Percentiles rank a stretch among this genome's conserved stretches.
Evolutionary conservation across 64 coral and sea anemone species (phyloP).

Genomic region (Montipora foliosa): DNA sequence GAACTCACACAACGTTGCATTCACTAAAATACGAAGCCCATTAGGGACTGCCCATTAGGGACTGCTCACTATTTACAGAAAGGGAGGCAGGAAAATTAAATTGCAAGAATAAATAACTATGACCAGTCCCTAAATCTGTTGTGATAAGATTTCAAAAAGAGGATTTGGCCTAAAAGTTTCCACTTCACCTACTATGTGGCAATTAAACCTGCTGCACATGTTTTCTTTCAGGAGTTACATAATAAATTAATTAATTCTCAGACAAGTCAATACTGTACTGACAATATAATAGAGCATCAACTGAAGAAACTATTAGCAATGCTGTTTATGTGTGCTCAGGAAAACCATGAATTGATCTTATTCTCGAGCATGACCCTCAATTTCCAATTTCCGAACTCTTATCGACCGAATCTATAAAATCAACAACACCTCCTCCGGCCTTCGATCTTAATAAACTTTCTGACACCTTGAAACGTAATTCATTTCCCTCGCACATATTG

Average conservation of each 20-base stretch:
- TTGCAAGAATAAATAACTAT: not conserved
- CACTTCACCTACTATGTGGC: not conserved
- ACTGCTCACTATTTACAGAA: not conserved
- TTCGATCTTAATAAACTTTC: too few species aligned
- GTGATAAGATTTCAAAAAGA: constrained; percentile 1
- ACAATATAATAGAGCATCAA: not conserved
- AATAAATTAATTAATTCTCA: not conserved
- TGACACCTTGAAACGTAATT: too few species aligned
- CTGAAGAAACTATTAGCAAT: not conserved
- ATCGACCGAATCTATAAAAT: too few species aligned
- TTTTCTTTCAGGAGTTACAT: not conserved
- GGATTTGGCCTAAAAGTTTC: not conserved
- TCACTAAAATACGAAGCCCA: not conserved
- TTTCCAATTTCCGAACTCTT: too few species aligned
- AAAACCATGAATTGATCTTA: constrained; percentile 36
- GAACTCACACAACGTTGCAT: not conserved
- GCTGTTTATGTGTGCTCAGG: constrained; percentile 53
- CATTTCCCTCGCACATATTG: too few species aligned
- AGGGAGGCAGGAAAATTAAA: constrained; percentile 1
- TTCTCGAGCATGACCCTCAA: too few species aligned
- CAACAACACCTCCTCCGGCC: too few species aligned
- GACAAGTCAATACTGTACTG: not conserved
- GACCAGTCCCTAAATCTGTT: constrained; percentile 1
- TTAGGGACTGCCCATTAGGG: not conserved
- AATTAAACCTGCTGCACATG: constrained; percentile 7